A percentile compares a stretch with the other conserved stretches of the same genome.
phyloP scores from a whole-genome alignment of 2,113 vertebrate species.

The Aix galericulata region DNA sequence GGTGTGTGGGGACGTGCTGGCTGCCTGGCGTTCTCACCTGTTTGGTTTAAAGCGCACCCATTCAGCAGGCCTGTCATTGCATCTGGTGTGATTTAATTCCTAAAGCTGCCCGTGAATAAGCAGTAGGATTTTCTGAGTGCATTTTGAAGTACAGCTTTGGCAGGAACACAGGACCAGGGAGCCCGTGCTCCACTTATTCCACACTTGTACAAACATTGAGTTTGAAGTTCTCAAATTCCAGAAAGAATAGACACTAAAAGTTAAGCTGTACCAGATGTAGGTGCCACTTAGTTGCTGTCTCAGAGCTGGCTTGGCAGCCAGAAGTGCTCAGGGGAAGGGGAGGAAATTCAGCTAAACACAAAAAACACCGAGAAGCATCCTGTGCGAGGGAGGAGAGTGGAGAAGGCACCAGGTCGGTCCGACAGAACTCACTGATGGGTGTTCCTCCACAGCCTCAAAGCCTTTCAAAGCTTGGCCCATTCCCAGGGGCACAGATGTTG shows the following conservation, averaged over 20 bases:
- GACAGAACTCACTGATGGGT: background rate
- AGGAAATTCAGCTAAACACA: slow-evolving; percentile 1
- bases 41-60: background rate
- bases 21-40: background rate
- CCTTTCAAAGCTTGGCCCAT: background rate
- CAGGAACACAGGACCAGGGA: background rate
- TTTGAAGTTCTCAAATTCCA: slow-evolving; percentile 66
- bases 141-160: slow-evolving; percentile 37
- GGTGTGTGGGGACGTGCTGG: background rate
- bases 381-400: background rate
- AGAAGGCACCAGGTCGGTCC: background rate
- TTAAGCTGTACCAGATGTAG: slow-evolving; percentile 66
- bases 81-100: background rate
- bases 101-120: slow-evolving; percentile 6
- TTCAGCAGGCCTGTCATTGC: background rate
- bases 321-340: background rate
- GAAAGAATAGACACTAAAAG: slow-evolving; percentile 39
- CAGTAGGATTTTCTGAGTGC: slow-evolving; percentile 4
- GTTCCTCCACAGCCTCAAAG: background rate
- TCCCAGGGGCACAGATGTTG: background rate
- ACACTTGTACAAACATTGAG: slow-evolving; percentile 61
- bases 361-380: background rate
- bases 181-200: slow-evolving; percentile 22
- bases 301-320: slow-evolving; percentile 39
- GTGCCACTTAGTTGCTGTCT: slow-evolving; percentile 46